Conservation (phyloP, 2,113 vertebrate genomes). For the Pithys albifrons region DNA sequence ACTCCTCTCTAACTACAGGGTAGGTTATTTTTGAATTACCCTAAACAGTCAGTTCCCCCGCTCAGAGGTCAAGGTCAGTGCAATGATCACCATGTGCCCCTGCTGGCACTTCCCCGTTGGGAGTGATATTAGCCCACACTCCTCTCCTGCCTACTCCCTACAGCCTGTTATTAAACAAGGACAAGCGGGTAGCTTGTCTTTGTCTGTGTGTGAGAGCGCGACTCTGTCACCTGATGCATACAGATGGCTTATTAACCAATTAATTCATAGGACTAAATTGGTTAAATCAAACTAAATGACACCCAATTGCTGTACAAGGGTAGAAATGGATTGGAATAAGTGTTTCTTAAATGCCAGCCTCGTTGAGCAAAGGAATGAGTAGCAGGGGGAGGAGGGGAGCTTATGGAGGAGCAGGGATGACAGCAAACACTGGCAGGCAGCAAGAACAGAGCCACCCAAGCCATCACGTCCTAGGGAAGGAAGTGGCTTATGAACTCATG, state of each 20-base stretch:
- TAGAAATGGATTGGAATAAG: slow-evolving; percentile 72
- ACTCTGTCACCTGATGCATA: slow-evolving; percentile 68
- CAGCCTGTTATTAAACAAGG: slow-evolving; percentile 64
- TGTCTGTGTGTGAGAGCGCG: slow-evolving; percentile 20
- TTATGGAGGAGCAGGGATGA: background rate
- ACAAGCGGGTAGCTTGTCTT: slow-evolving; percentile 53
- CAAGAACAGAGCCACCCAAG: background rate
- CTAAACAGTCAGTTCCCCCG: slow-evolving; percentile 39
- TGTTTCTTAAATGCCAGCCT: slow-evolving; percentile 70
- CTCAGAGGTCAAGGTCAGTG: slow-evolving; percentile 65
- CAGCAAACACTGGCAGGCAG: background rate
- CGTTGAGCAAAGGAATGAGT: slow-evolving; percentile 30
- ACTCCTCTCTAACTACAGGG: background rate
- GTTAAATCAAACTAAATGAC: slow-evolving; percentile 74
- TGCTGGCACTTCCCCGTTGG: background rate
- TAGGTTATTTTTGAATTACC: slow-evolving; percentile 50
- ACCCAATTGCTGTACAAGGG: slow-evolving; percentile 67
- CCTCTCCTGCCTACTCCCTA: background rate
- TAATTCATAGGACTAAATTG: slow-evolving; percentile 74
- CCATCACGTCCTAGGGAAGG: background rate
- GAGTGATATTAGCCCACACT: slow-evolving; percentile 1
- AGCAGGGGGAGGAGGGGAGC: slow-evolving; percentile 17
- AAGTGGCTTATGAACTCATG: background rate
- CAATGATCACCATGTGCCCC: background rate
- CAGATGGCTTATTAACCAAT: slow-evolving; percentile 76